phyloP scores from a whole-genome alignment of 2,797 vertebrate species.

The Prunella strophiata region DNA sequence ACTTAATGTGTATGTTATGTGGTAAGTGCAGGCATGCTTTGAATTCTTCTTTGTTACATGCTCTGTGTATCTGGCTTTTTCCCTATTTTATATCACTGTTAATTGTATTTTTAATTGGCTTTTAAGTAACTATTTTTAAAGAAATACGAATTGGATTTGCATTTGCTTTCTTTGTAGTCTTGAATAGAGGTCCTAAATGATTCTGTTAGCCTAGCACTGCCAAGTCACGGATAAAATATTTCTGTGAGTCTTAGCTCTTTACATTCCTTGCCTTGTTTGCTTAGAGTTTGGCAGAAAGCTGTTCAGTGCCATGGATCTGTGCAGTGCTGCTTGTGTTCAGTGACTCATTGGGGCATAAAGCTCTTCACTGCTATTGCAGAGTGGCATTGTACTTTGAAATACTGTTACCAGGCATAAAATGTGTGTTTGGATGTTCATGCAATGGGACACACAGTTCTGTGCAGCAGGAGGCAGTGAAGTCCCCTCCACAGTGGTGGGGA shows the following conservation, averaged over 20 bases:
- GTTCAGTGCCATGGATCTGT: fast-evolving
- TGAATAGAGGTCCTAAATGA: background rate
- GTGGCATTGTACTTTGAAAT: background rate
- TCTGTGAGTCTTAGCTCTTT: background rate
- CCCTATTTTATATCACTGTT: background rate
- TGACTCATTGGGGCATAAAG: no score
- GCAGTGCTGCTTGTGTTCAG: fast-evolving
- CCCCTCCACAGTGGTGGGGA: background rate
- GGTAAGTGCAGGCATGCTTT: background rate
- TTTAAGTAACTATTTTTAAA: background rate
- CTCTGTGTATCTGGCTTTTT: background rate
- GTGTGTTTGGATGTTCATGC: background rate
- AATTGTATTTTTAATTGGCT: background rate
- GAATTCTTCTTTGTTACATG: background rate
- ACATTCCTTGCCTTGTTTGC: background rate
- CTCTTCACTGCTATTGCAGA: background rate
- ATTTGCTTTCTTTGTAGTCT: background rate
- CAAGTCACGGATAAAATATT: background rate
- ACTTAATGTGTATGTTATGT: background rate
- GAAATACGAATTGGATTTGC: background rate
- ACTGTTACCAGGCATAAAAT: background rate
- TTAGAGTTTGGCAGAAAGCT: background rate
- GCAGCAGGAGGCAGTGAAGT: background rate
- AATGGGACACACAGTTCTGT: background rate
- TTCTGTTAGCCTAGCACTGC: background rate